Conservation (phyloP, 2,888 invertebrate species). For the Caenorhabditis drosophilae region DNA sequence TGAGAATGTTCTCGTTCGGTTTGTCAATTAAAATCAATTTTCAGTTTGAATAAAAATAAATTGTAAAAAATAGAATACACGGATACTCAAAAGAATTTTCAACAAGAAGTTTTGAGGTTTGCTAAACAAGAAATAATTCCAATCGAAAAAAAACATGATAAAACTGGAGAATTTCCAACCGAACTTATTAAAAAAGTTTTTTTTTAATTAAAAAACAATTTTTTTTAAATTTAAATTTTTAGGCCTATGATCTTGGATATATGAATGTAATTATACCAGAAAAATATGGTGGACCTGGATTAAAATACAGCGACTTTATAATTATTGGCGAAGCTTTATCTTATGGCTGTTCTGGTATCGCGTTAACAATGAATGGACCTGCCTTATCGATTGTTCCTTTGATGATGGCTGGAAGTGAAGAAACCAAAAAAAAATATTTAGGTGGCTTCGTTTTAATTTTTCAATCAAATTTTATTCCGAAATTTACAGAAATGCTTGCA, state of each 20-base stretch:
- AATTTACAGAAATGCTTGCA: conserved; percentile 3
- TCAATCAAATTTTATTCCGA: too few relatives aligned
- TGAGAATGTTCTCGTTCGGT: too few relatives aligned
- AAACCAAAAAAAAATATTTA: conserved; percentile 2
- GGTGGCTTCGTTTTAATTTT: conserved; percentile 2
- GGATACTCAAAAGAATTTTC: background rate
- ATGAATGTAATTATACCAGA: background rate
- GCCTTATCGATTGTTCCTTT: background rate
- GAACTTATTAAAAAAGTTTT: background rate
- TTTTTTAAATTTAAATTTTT: too few relatives aligned
- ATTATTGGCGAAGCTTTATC: background rate
- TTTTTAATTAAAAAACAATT: background rate
- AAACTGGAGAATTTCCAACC: conserved; percentile 4
- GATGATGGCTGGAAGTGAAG: background rate
- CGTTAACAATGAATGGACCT: background rate
- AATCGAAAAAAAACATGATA: conserved; percentile 2
- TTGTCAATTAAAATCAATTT: too few relatives aligned
- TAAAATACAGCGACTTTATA: background rate
- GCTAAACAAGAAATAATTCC: conserved; percentile 5
- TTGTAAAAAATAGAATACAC: too few relatives aligned
- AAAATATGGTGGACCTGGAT: conserved; percentile 6
- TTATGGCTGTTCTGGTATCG: conserved; percentile 6
- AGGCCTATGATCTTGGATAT: background rate
- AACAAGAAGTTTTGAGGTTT: background rate
- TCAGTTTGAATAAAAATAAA: too few relatives aligned